Conservation (phyloP, 2,113 vertebrate genomes). For the Arothron firmamentum region DNA sequence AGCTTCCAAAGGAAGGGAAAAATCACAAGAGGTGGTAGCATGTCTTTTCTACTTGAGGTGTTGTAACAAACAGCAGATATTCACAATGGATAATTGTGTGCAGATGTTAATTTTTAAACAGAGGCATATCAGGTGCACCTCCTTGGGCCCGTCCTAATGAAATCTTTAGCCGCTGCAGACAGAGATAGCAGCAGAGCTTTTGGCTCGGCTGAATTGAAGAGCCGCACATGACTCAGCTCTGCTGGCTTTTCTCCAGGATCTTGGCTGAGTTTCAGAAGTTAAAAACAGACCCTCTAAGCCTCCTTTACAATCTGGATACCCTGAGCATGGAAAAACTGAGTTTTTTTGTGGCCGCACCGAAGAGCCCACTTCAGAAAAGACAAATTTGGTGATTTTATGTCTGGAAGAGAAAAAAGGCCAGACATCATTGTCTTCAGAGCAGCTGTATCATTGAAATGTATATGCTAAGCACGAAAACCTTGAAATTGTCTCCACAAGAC, state of each 20-base stretch:
- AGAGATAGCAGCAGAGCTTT: conserved; percentile 60
- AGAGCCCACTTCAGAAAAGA: conserved; percentile 61
- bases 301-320: conserved; percentile 71
- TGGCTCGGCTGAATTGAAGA: conserved; percentile 67
- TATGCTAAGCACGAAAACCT: not conserved
- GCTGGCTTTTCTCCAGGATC: conserved; percentile 64
- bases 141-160: conserved; percentile 70
- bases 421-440: conserved; percentile 29
- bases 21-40: conserved; percentile 37
- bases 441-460: not conserved
- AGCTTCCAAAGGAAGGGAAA: conserved; percentile 28
- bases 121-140: conserved; percentile 73
- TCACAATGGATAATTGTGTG: conserved; percentile 75
- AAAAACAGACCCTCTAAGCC: conserved; percentile 74
- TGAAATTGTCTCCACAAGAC: conserved; percentile 5
- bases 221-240: conserved; percentile 68
- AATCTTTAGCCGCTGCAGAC: conserved; percentile 63
- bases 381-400: conserved; percentile 42
- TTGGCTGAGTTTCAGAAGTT: conserved; percentile 76
- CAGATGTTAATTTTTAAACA: conserved; percentile 79
- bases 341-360: conserved; percentile 30
- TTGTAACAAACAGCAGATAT: conserved; percentile 67
- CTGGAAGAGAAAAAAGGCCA: conserved; percentile 23
- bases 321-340: conserved; percentile 71
- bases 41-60: conserved; percentile 56